phyloP scores from a whole-genome alignment of 2,888 invertebrate genomes.

The Merodon equestris region DNA sequence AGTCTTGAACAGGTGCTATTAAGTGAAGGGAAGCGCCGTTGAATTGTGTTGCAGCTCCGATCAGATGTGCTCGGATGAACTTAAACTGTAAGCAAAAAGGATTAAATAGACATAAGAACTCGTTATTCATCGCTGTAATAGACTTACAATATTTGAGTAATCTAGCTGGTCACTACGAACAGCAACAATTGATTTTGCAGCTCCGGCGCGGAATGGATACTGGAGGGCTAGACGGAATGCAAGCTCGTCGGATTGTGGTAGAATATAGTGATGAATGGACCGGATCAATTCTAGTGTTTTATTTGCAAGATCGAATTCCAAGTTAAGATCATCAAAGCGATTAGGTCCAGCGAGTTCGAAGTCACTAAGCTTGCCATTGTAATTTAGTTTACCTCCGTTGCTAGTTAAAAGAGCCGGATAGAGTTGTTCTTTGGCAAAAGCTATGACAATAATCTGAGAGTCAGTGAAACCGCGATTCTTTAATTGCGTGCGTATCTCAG shows the following conservation, averaged over 20 bases:
- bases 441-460: slow-evolving; percentile 81
- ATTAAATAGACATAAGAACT: too few relatives aligned
- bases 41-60: slow-evolving; percentile 79
- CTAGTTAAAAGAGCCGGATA: slow-evolving; percentile 82
- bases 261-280: slow-evolving; percentile 69
- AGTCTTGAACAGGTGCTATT: slow-evolving; percentile 81
- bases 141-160: slow-evolving; percentile 75
- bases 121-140: background rate
- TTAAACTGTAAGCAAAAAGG: slow-evolving; percentile 74
- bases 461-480: slow-evolving; percentile 79
- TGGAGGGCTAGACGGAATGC: slow-evolving; percentile 83
- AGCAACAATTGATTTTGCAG: slow-evolving; percentile 86
- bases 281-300: slow-evolving; percentile 73
- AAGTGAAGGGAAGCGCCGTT: slow-evolving; percentile 83
- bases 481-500: slow-evolving; percentile 74
- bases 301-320: slow-evolving; percentile 66
- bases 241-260: slow-evolving; percentile 80
- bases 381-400: slow-evolving; percentile 79
- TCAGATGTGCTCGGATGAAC: slow-evolving; percentile 72
- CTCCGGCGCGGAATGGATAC: slow-evolving; percentile 88
- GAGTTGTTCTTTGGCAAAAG: slow-evolving; percentile 81
- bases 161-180: slow-evolving; percentile 83
- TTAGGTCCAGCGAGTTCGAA: slow-evolving; percentile 76
- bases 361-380: slow-evolving; percentile 79
- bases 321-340: slow-evolving; percentile 68